Evolutionary conservation across 2,888 invertebrate genomes (phyloP).

Genomic region (Tyria jacobaeae): DNA sequence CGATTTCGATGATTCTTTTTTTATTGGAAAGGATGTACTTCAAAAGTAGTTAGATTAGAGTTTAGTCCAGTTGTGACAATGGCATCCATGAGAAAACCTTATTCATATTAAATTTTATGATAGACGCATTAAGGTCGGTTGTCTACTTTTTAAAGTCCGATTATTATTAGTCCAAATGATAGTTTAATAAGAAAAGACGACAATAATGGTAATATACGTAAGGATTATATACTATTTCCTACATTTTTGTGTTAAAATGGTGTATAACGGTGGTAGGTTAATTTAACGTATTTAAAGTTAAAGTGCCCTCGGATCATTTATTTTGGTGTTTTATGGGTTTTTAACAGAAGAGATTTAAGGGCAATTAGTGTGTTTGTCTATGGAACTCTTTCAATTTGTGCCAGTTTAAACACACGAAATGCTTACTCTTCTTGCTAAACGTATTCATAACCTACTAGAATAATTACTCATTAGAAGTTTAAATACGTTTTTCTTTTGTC

Average conservation of each 20-base stretch:
- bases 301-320: constrained; percentile 6
- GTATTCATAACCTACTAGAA: neutral
- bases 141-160: too few relatives aligned
- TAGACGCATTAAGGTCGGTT: too few relatives aligned
- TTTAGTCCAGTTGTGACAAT: too few relatives aligned
- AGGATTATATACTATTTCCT: neutral
- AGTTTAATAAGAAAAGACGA: neutral
- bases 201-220: neutral
- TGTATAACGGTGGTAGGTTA: neutral
- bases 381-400: neutral
- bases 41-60: too few relatives aligned
- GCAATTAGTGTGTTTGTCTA: constrained; percentile 2
- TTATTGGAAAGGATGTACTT: too few relatives aligned
- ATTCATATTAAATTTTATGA: too few relatives aligned
- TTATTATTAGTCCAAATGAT: too few relatives aligned
- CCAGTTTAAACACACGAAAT: neutral
- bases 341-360: constrained; percentile 9
- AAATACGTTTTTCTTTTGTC: too few relatives aligned
- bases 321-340: constrained; percentile 8
- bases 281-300: constrained; percentile 11
- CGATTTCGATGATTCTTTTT: too few relatives aligned
- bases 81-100: too few relatives aligned
- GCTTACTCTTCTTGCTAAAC: neutral
- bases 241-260: neutral
- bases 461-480: neutral